phyloP scores from a whole-genome alignment of 2,797 vertebrate genomes.

The Octomys mimax region DNA sequence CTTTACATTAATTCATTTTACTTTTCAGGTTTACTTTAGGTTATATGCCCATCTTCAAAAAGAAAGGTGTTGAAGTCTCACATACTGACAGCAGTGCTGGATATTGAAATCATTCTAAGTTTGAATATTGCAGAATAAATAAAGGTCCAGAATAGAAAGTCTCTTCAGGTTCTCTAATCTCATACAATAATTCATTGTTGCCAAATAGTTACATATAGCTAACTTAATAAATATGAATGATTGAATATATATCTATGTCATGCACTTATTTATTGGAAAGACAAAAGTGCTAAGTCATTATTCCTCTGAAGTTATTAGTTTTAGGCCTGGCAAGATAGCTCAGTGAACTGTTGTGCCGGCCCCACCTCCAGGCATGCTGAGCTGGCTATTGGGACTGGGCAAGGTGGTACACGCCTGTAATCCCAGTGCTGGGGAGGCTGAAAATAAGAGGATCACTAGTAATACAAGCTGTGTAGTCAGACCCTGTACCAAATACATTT shows the following conservation, averaged over 20 bases:
- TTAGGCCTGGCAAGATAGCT: neutral
- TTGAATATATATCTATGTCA: neutral
- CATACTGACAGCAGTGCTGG: neutral
- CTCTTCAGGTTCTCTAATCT: neutral
- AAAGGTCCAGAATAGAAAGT: neutral
- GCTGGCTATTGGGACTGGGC: no score
- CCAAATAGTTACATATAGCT: neutral
- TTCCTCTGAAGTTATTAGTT: slow-evolving; percentile 26
- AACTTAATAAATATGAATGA: slow-evolving; percentile 17
- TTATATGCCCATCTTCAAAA: neutral
- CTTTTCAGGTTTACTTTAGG: neutral
- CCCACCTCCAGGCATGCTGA: no score
- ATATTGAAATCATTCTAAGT: slow-evolving; percentile 6
- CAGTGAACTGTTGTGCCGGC: neutral
- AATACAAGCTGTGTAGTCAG: no score
- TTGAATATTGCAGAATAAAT: slow-evolving; percentile 55
- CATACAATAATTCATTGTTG: slow-evolving; percentile 1
- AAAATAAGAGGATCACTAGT: no score
- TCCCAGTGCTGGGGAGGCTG: no score
- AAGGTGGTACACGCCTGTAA: no score
- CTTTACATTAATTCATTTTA: neutral
- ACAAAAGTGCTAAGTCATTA: slow-evolving; percentile 19
- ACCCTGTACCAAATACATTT: no score
- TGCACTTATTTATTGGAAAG: slow-evolving; percentile 24
- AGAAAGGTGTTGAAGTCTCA: neutral